Evolutionary conservation across 2,113 vertebrate species (phyloP), one percentile per base, ranked within the genome.

Genomic region (Carassius carassius): DNA sequence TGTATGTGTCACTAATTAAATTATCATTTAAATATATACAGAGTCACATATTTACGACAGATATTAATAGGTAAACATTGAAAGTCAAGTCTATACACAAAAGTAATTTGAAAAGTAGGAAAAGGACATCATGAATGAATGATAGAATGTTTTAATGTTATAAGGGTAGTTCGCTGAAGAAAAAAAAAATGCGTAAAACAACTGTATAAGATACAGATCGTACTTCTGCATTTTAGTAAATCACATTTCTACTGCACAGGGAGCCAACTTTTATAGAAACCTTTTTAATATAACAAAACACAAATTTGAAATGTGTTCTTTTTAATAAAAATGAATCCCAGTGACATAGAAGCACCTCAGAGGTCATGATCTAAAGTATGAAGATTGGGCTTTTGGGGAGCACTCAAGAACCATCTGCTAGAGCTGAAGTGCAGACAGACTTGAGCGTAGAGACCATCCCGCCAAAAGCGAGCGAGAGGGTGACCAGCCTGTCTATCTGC

Each of bases 401-500:
- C 19, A 10, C 67, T 3, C 32, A 21, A 21, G 32, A 19, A 32
- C 29, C 14, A 17, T 13, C 63, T 35, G 63, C 25, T 17, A 5
- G 63, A 67, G 17, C 32, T 37, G 17, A 37, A 37, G 49, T 10
- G 47, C 49, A 21, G 47, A 54, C 14, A 21, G 67, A 35, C 51
- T 32, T 76, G 73, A 70, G 54, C 13, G 19, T 56, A 35, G 79
- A 76, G 73, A 78, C 41, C 56, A 21, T 44, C 75, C 11, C 37
- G 75, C 80, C 58, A 75, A 77, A 79, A 78, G 75, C 16, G 62
- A 70, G 83, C 25, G 75, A 77, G 74, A 78, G 84, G 88, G 84
- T 89, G 86, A 85, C 81, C 86, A 32, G 37, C 65, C 75, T 19
- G 76, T 79, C 86, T 41, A 54, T 72, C 81, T 86, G 81, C 75